Evolutionary conservation across 2,797 vertebrate genomes (phyloP).

Genomic region (Merluccius polli): DNA sequence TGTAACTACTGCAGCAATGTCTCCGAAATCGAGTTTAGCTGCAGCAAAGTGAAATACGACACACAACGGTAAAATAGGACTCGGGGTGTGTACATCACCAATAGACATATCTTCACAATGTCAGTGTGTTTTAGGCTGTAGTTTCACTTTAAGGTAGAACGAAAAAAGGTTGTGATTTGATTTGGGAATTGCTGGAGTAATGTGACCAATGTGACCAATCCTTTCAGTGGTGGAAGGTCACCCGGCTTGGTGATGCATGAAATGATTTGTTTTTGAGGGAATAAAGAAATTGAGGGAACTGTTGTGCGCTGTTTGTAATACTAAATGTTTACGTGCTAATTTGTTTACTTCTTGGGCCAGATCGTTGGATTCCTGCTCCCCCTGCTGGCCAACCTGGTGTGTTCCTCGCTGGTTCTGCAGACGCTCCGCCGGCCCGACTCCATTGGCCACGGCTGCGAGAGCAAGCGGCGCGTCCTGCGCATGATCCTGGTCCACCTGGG

Average conservation of each 20-base stretch:
- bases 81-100: too few relatives aligned
- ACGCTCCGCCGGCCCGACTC: slow-evolving; percentile 88
- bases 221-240: neutral
- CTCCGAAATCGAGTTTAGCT: too few relatives aligned
- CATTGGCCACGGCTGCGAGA: slow-evolving; percentile 87
- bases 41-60: too few relatives aligned
- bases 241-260: neutral
- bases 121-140: too few relatives aligned
- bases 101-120: too few relatives aligned
- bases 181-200: too few relatives aligned
- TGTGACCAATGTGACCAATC: neutral
- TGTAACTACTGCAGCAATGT: too few relatives aligned
- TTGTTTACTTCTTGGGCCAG: slow-evolving; percentile 32
- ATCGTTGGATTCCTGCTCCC: slow-evolving; percentile 92
- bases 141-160: too few relatives aligned
- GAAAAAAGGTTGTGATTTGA: too few relatives aligned
- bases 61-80: too few relatives aligned
- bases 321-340: neutral
- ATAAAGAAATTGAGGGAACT: neutral
- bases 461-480: slow-evolving; percentile 90
- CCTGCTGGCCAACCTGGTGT: slow-evolving; percentile 87
- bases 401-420: slow-evolving; percentile 90
- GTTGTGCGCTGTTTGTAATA: neutral
- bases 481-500: slow-evolving; percentile 95
- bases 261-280: neutral